Evolutionary conservation across 2,113 vertebrate species (phyloP), one percentile per base, ranked within the genome.

Genomic region (Anser brachyrhynchus): DNA sequence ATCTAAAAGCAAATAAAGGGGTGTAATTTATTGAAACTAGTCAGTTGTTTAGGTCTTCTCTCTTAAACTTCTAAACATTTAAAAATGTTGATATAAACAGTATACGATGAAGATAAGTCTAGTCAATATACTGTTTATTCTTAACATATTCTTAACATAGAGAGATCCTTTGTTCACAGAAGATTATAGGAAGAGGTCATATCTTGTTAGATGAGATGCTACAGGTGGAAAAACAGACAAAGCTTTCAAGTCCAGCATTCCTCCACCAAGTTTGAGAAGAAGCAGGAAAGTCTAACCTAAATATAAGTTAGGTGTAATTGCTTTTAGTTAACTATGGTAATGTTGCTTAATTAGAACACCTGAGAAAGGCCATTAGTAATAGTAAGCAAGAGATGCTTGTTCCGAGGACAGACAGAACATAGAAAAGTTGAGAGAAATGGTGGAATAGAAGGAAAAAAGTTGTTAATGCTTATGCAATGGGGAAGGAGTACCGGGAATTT

Each of bases 21-120:
- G 33, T 87, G 26, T 52, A 89, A 84, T 93, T 84, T 77, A 90
- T 49, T 81, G 88, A 75, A 96, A 93, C 41, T 71, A 78, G 29
- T 61, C 46, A 81, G 20, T 81, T 93, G 84, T 75, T 87, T 89
- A 72, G 21, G 29, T 72, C 16, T 87, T 86, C 28, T 81, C 29
- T 94, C 87, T 90, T 70, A 84, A 84, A 90, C 9, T 66, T 78
- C 61, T 59, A 90, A 92, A 87, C 12, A 82, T 72, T 86, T 86
- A 2, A 61, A 51, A 90, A 69, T 72, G 39, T 84, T 86, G n/a
- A 29, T 80, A 61, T 69, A 58, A 93, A 84, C 18, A 83, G 64
- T 74, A 46, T 81, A 61, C 0, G 2, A 28, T 78, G 55, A 62
- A 67, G 72, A 83, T 37, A 57, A 88, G 52, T 75, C 25, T 59